Base-by-base conservation (phyloP, 2,113 vertebrate species). In the Leucoraja erinaceus region DNA sequence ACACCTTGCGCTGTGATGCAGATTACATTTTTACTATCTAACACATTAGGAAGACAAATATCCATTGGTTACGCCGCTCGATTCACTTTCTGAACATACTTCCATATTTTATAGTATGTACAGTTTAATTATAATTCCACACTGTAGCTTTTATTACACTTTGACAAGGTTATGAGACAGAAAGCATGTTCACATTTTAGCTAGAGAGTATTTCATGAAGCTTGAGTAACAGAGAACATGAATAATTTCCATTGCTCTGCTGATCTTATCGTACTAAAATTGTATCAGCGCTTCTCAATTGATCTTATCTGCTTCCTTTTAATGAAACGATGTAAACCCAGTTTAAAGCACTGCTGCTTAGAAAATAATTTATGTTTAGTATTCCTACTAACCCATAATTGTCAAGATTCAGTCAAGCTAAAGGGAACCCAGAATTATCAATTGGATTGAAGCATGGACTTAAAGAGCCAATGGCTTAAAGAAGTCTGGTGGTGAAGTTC, bases 41-140 rank as follows among this genome's bases (percentile, higher is more conserved):
- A 22, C 38, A 54, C 47, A 81, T 81, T 83, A 83, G 28, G 47
- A 83, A 83, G 22, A 83, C 78, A 83, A 83, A 83, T 83, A 83
- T 83, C 79, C 47, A 83, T n/a, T 86, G 25, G 20, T 28, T 14
- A 3, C 56, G 25, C 83, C 61, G 12, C n/a, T 63, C 59, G 78
- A 20, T 25, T 28, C 22, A 59, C 54, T 61, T n/a, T 61, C 8
- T 31, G 83, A 63, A 61, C 1, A 63, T 12, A 61, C 10, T 86
- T 86, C 25, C 28, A 5, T 16, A 12, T 31, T 61, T 86, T 86
- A 28, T 72, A 72, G 70, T 72, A 72, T 5, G 59, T 6, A 63
- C 12, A 31, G 4, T 6, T 63, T 88, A 61, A 88, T 88, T 63
- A 88, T 9, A 63, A 88, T 63, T 63, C 28, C 28, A 31, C 28